Base-by-base conservation (phyloP, 2,113 vertebrate genomes). In the Nothocercus nigrocapillus region DNA sequence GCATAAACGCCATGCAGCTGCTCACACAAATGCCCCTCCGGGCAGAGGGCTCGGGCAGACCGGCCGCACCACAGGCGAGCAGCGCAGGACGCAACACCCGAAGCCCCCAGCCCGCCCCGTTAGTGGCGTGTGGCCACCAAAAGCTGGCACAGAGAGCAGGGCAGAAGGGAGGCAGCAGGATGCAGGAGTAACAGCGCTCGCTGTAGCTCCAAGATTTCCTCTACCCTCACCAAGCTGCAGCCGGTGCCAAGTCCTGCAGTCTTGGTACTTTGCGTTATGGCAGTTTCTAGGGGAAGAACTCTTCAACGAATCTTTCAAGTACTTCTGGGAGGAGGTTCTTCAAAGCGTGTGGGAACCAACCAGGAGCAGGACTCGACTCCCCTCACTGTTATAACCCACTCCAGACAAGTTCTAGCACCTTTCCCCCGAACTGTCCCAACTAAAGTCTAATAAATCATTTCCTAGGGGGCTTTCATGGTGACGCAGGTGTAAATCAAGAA, bases 1-100 rank as follows among this genome's bases (percentile, higher is more conserved):
- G 11, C 5, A 3, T 15, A 83, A 82, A 88, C 0, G 2, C 30
- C 54, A 42, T 5, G 47, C 0, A 0, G 5, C 15, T 82, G 22
- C 44, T 79, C 40, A 16, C 5, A n/a, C 10, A 54, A 75, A 16
- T 4, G 19, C 20, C 15, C 3, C 38, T 69, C n/a, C 0, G 2
- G 27, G 72, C 4, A 0, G 38, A 28, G 25, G 21, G 12, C 22
- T 59, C 42, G 66, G 56, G 36, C 36, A 76, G 8, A 7, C 44
- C 44, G 7, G 53, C 13, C 5, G 53, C 25, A 28, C 7, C 7
- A 5, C 2, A 24, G 22, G 44, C n/a, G 47, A 79, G 58, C 66
- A 91, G 38, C 11, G 38, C 47, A 56, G 68, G 58, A 20, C 16
- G 34, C 44, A 64, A 8, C 40, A 67, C 27, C 49, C n/a, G 30